These are phyloP conservation scores for Drosophila littoralis DNA, from an alignment of 1,140 invertebrate genomes.

Conservation along the genomic window DNA sequence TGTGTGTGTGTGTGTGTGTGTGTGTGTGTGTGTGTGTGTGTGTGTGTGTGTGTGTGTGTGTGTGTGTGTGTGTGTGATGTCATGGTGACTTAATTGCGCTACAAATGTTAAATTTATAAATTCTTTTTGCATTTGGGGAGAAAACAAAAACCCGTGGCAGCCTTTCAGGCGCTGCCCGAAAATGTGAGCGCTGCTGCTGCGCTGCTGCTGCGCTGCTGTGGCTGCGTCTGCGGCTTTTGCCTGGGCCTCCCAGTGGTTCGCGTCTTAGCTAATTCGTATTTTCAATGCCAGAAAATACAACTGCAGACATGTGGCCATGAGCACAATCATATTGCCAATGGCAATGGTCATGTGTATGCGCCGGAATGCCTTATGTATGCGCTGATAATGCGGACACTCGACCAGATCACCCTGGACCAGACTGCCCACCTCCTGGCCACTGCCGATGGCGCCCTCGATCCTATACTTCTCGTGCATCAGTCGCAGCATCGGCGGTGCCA, in stretches of 20 bases:
- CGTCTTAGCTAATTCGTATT: slow-evolving; percentile 84
- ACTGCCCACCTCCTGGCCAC: slow-evolving; percentile 89
- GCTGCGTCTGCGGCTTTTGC: slow-evolving; percentile 1
- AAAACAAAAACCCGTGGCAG: slow-evolving; percentile 30
- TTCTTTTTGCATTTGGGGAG: slow-evolving; percentile 31
- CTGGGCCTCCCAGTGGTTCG: slow-evolving; percentile 22
- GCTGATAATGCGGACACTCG: slow-evolving; percentile 88
- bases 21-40: slow-evolving; percentile 12
- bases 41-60: slow-evolving; percentile 14
- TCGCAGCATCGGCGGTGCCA: slow-evolving; percentile 87
- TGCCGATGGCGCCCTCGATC: slow-evolving; percentile 88
- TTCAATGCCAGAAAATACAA: slow-evolving; percentile 89
- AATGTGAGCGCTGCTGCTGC: slow-evolving; percentile 13
- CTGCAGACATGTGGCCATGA: slow-evolving; percentile 89
- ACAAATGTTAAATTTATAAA: slow-evolving; percentile 49
- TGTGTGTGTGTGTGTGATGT: slow-evolving; percentile 5
- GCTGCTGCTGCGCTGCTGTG: too few species aligned
- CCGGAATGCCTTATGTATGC: slow-evolving; percentile 88
- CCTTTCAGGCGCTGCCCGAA: slow-evolving; percentile 39
- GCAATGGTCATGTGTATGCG: slow-evolving; percentile 88
- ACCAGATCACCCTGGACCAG: slow-evolving; percentile 87
- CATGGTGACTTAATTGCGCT: slow-evolving; percentile 25
- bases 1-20: not conserved
- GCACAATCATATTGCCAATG: slow-evolving; percentile 89
- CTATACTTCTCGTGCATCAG: slow-evolving; percentile 87